A percentile compares a stretch with the other conserved stretches of the same genome.
phyloP scores from a whole-genome alignment of 2,113 vertebrate species.

The Tragelaphus scriptus region DNA sequence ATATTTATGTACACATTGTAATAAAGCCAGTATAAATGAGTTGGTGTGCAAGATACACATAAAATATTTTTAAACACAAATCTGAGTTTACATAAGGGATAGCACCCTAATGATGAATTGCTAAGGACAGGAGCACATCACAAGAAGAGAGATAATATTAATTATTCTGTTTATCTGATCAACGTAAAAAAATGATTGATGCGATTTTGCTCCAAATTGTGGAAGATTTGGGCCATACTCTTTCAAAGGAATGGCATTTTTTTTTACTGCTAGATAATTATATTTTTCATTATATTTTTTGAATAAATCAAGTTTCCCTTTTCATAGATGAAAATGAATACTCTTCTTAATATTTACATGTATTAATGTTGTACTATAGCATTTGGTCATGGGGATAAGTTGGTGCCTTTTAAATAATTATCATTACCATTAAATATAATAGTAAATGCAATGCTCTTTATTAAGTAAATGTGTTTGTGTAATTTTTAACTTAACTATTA shows the following conservation, averaged over 20 bases:
- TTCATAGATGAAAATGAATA: neutral
- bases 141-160: neutral
- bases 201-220: neutral
- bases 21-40: neutral
- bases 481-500: neutral
- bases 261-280: neutral
- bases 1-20: neutral
- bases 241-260: neutral
- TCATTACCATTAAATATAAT: neutral
- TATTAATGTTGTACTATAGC: neutral
- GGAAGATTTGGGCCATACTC: neutral
- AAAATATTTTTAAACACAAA: neutral
- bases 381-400: constrained; percentile 2
- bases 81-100: neutral
- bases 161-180: neutral
- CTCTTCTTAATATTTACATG: neutral
- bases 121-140: neutral
- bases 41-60: neutral
- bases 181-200: neutral
- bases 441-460: neutral
- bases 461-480: neutral
- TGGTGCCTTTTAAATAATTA: neutral
- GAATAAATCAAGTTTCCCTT: neutral
- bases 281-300: neutral
- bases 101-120: neutral